Base-by-base conservation (phyloP, 2,888 invertebrate genomes). In the Tetrapedia diversipes region DNA sequence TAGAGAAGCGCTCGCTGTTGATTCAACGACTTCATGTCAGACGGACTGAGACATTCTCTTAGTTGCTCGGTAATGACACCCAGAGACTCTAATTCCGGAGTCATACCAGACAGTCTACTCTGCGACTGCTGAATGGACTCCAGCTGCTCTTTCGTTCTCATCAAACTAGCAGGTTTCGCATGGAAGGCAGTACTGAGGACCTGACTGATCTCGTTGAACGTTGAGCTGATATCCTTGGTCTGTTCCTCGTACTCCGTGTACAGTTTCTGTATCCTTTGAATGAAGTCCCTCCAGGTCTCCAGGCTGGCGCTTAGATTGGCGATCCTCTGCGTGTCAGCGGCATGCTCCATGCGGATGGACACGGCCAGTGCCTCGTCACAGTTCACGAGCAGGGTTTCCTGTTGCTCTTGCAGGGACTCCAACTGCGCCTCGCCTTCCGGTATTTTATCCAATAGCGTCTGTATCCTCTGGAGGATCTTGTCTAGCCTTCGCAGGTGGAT, bases 1-100 rank as follows among this genome's bases (percentile, higher is more conserved):
- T 95, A 94, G 64, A 97, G 91, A 75, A 97, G 93, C 94, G 96
- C 96, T 78, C 95, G 94, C 81, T 94, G 94, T 89, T 97, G 97
- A 83, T 95, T 95, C 57, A 97, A 94, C 16, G 95, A 93, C 89
- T 97, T 96, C 92, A 97, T 95, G 88, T 98, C 97, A 56, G 95
- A 94, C 0, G 97, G 96, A 90, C 96, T 96, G 6, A 97, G 93
- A 85, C 96, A 96, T 89, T 97, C 97, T 86, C 97, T 96, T 3
- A 98, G 92, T 90, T 97, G 95, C 90, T 97, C 97, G 85, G 96
- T 95, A 37, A 95, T 94, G 0, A 95, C 94, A 51, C 95, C 95
- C 0, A 97, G 92, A 39, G 94, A 93, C 89, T 97, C 96, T 29
- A 97, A 92, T 67, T 95, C 95, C 37, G 93, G 93, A 51, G 94